These are phyloP conservation scores for Myopa testacea DNA, from an alignment of 2,888 invertebrate genomes.

Conservation along the genomic window DNA sequence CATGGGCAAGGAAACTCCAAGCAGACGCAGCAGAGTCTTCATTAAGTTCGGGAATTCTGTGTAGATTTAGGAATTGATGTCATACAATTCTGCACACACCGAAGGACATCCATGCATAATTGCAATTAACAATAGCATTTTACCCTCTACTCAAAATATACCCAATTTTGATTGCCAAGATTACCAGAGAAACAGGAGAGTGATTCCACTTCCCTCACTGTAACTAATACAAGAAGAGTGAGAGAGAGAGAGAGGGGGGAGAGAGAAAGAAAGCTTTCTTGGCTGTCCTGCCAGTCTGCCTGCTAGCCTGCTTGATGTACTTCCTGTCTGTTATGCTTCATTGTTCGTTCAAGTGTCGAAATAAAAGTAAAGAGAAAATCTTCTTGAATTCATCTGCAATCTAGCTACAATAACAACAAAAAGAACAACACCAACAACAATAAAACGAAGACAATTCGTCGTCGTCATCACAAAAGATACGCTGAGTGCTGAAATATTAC, in stretches of 20 bases:
- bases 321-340: constrained; percentile 20
- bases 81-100: constrained; percentile 31
- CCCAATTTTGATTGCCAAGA: constrained; percentile 31
- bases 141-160: constrained; percentile 6
- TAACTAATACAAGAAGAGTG: background rate
- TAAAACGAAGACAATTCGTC: background rate
- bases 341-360: constrained; percentile 36
- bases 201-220: background rate
- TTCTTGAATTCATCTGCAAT: constrained; percentile 24
- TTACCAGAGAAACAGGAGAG: background rate
- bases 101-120: constrained; percentile 38
- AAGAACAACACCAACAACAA: background rate
- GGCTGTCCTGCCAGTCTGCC: background rate
- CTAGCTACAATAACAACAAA: constrained; percentile 17
- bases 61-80: constrained; percentile 20
- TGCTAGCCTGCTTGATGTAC: constrained; percentile 6
- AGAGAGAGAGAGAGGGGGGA: background rate
- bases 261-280: background rate
- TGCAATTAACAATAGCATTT: constrained; percentile 35
- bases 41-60: background rate
- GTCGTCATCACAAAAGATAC: background rate
- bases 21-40: background rate
- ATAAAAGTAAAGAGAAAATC: constrained; percentile 30
- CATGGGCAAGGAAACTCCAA: background rate
- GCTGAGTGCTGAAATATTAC: background rate